Evolutionary conservation across 2,113 vertebrate species (phyloP), one percentile per base, ranked within the genome.

Genomic region (Syngnathus typhle): DNA sequence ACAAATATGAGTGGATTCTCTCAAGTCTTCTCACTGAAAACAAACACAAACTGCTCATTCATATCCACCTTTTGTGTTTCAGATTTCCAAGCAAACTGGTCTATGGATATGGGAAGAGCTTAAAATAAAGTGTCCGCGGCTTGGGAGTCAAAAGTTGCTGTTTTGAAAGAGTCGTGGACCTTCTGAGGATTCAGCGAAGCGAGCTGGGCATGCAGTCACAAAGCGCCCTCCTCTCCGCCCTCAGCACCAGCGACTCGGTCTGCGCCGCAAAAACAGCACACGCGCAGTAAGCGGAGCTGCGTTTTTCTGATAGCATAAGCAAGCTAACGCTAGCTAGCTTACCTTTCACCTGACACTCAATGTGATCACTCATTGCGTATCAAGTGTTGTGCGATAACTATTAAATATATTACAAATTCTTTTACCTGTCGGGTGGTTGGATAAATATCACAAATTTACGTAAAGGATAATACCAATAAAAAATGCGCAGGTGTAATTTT

Each of bases 161-260:
- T 15, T 47, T 18, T 10, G 41, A 76, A 82, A 27, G 37, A 23
- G 60, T 3, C 19, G 59, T 32, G 36, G 2, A 12, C 5, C 16
- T 32, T 32, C 5, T 4, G 21, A n/a, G 32, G 18, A 6, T 65
- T 92, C 85, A 83, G 84, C 85, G 92, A 86, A 98, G 90, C 61
- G 91, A 82, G 87, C 73, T 80, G 32, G 70, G 87, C 92, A 94
- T 93, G 70, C 95, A 98, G 85, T 95, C 95, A 44, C 96, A 98
- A 68, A 97, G 91, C 66, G 94, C 92, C 82, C 94, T 92, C 83
- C 91, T 90, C 86, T 98, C 96, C 0, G 92, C 93, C 89, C 94
- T 89, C 87, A 98, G 89, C 74, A 98, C 93, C 77, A 98, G 89
- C 51, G 77, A 90, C 88, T 97, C 95, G 1, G 95, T 97, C 96